These are phyloP conservation scores for Spisula solida DNA, from an alignment of 2,888 invertebrate species.

Conservation along the genomic window DNA sequence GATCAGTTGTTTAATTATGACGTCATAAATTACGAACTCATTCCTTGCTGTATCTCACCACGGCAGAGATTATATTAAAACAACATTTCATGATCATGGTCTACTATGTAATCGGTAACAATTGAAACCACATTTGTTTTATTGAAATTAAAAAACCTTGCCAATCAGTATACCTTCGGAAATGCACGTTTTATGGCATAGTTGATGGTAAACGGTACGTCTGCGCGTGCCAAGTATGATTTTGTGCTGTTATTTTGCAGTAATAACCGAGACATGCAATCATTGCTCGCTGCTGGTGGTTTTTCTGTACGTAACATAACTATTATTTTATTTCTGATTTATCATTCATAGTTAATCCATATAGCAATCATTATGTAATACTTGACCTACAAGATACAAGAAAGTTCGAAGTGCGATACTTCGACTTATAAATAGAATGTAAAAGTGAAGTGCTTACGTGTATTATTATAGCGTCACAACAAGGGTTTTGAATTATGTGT, in stretches of 20 bases:
- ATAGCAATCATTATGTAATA: not conserved
- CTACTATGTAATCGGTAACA: not conserved
- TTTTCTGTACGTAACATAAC: not conserved
- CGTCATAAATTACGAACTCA: constrained; percentile 3
- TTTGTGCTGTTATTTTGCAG: not conserved
- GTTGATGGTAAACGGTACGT: not conserved
- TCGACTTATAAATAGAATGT: not conserved
- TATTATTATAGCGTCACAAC: too few species aligned
- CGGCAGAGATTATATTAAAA: not conserved
- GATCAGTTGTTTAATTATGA: not conserved
- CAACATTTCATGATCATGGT: not conserved
- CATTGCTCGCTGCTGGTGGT: not conserved
- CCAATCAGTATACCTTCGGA: not conserved
- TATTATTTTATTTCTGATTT: not conserved
- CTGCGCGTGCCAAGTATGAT: not conserved
- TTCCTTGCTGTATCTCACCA: not conserved
- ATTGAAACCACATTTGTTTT: constrained; percentile 14
- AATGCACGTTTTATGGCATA: not conserved
- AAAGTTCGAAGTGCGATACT: not conserved
- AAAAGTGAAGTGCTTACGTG: too few species aligned
- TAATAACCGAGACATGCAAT: not conserved
- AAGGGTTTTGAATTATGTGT: too few species aligned
- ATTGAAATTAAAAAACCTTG: constrained; percentile 14
- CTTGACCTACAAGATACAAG: too few species aligned
- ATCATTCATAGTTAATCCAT: not conserved